phyloP scores from a whole-genome alignment of 2,113 vertebrate genomes.

The human (Homo sapiens) region DNA sequence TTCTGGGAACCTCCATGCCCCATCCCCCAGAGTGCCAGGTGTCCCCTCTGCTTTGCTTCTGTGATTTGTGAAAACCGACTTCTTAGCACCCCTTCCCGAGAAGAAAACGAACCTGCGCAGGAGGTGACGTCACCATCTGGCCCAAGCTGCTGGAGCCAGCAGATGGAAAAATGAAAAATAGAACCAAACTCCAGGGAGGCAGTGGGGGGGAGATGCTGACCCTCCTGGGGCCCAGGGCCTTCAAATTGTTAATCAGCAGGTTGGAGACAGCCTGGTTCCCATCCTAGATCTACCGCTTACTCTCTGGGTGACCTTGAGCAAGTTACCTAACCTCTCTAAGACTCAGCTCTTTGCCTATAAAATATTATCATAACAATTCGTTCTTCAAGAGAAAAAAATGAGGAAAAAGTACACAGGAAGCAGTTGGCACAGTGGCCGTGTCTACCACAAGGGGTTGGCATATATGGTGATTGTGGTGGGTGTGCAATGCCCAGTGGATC shows the following conservation, averaged over 20 bases:
- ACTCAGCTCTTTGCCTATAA: not conserved
- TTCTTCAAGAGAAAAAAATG: accelerated
- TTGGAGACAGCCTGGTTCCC: not conserved
- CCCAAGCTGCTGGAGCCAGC: constrained; percentile 42
- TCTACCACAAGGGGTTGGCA: accelerated
- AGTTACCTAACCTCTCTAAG: not conserved
- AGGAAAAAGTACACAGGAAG: accelerated
- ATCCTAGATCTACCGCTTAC: accelerated
- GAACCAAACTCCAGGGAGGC: not conserved
- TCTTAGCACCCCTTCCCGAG: constrained; percentile 46
- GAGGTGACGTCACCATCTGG: constrained; percentile 41
- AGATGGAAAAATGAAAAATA: constrained; percentile 30
- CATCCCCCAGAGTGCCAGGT: accelerated
- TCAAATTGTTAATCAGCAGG: not conserved
- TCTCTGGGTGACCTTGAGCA: not conserved
- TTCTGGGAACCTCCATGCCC: not conserved
- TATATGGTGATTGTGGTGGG: accelerated
- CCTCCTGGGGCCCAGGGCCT: not conserved
- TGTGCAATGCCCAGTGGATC: accelerated
- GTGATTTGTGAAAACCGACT: not conserved
- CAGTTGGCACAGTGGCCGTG: accelerated
- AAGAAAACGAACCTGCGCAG: constrained; percentile 60
- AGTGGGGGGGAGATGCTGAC: not conserved
- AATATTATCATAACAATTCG: not conserved
- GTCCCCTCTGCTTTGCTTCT: not conserved